phyloP scores from a whole-genome alignment of 2,888 invertebrate species.

The Seira ritae region DNA sequence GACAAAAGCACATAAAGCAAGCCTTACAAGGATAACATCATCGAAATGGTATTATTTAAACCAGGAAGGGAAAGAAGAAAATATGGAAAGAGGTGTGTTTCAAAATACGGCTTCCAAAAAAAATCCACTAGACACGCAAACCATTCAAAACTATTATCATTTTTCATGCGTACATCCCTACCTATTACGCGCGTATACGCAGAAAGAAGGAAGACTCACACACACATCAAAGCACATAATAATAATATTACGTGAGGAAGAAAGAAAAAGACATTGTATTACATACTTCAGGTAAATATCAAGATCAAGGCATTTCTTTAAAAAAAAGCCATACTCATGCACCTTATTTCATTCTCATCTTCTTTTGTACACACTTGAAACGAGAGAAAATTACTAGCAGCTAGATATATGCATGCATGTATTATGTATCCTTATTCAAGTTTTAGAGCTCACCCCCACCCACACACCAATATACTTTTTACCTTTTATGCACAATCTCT shows the following conservation, averaged over 20 bases:
- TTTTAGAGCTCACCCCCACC: constrained; percentile 31
- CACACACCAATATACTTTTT: constrained; percentile 61
- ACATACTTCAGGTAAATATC: too few species aligned
- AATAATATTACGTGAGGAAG: too few species aligned
- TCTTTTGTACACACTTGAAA: constrained; percentile 3
- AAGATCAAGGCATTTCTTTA: too few species aligned
- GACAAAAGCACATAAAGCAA: constrained; percentile 23
- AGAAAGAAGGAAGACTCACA: too few species aligned
- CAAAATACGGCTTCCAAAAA: background rate
- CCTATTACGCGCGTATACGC: constrained; percentile 2
- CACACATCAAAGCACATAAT: too few species aligned
- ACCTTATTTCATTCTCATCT: too few species aligned
- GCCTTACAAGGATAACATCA: constrained; percentile 39
- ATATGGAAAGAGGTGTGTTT: constrained; percentile 20
- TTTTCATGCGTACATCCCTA: constrained; percentile 6
- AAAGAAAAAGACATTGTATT: too few species aligned
- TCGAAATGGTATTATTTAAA: constrained; percentile 25
- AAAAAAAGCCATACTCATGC: too few species aligned
- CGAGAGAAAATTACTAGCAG: constrained; percentile 4
- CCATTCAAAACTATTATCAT: background rate
- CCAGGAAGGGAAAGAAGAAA: constrained; percentile 42
- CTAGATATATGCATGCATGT: too few species aligned
- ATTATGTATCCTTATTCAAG: constrained; percentile 20
- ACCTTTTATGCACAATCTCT: constrained; percentile 55
- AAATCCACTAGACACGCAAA: constrained; percentile 1